phyloP scores from a whole-genome alignment of 1,140 invertebrate genomes.

The Asobara japonica region DNA sequence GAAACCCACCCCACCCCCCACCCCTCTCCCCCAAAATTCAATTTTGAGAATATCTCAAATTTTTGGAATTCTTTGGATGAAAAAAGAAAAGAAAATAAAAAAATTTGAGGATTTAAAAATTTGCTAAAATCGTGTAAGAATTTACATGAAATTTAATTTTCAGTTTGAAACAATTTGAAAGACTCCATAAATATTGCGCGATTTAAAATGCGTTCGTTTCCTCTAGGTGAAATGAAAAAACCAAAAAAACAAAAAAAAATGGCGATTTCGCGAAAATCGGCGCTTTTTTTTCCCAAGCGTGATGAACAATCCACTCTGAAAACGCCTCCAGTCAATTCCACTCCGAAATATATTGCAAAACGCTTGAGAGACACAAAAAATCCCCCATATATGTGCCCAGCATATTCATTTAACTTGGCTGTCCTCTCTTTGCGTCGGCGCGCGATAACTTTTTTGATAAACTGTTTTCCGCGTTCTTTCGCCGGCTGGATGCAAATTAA shows the following conservation, averaged over 20 bases:
- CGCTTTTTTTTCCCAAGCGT: neutral
- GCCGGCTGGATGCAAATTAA: conserved; percentile 59
- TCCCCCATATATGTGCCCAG: conserved; percentile 24
- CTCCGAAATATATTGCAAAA: conserved; percentile 37
- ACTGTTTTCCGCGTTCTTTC: conserved; percentile 60
- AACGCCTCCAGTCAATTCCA: conserved; percentile 6
- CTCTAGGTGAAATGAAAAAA: no score
- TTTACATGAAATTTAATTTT: no score
- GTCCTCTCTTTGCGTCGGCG: conserved; percentile 38
- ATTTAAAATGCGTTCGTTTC: no score
- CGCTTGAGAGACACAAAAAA: conserved; percentile 41
- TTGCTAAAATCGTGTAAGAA: no score
- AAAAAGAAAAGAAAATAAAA: no score
- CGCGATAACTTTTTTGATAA: conserved; percentile 60
- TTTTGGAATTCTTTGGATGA: neutral
- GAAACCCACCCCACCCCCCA: neutral
- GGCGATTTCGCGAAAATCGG: no score
- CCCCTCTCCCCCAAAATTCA: neutral
- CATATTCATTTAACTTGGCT: conserved; percentile 42
- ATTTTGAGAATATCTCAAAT: no score
- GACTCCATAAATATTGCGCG: no score
- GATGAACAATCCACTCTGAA: conserved; percentile 5
- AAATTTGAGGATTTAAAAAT: no score
- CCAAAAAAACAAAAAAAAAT: no score
- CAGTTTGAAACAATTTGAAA: no score